Base-by-base conservation (phyloP, 2,888 invertebrate species). In the Chromoteleia sp. region DNA sequence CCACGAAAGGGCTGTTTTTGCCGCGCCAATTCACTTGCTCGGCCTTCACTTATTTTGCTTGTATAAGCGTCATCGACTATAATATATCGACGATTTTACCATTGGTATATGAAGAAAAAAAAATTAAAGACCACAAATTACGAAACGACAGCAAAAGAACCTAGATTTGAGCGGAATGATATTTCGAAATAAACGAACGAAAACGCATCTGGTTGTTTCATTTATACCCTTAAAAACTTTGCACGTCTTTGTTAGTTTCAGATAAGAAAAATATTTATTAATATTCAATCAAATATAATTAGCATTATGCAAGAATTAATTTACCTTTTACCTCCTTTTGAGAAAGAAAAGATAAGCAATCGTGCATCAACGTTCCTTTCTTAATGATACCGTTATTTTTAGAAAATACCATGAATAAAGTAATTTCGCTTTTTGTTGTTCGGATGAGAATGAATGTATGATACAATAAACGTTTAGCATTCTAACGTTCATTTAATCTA, bases 31-130 rank as follows among this genome's bases (percentile, higher is more conserved):
- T 77, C 73, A 76, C 85, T 82, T 70, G 83, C 85, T 83, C 84
- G 84, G 82, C 80, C 80, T 85, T 83, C 82, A 77, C 81, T 85
- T 85, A 82, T 84, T 80, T 84, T 86, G 87, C 87, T 87, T 87
- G 74, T 63, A 76, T 74, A 86, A 81, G 78, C 86, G 76, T 85
- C 84, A 83, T 83, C 84, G 84, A 86, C 85, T 85, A 87, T 85
- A 86, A 83, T 81, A 77, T 83, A 85, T 52, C 83, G 79, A 84
- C 85, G 80, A 84, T 84, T 86, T 85, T 85, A 81, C 85, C 83
- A 87, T 84, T 85, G 86, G 83, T 86, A 84, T 85, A 79, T 61
- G 61, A 80, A 21, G 25, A 30, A 50, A 25, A 25, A 50, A 3
- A n/a, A 2, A 39, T 12, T 2, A 25, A 52, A 50, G 41, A 43